Evolutionary conservation across 2,888 invertebrate genomes (phyloP), one percentile per base, ranked within the genome.

Genomic region (Zele albiditarsus): DNA sequence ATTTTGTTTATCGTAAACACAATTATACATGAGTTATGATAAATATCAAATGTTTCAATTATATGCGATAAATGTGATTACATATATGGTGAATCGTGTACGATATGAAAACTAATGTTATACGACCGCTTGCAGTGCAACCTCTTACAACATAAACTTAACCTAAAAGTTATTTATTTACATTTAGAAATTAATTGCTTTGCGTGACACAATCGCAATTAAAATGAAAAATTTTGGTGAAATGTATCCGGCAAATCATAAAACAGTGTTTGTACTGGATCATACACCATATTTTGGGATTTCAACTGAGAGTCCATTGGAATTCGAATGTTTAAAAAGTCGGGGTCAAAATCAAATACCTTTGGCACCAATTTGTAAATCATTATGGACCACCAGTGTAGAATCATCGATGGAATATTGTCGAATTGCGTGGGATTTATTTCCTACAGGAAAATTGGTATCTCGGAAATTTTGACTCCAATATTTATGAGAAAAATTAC

Each of bases 361-460:
- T 0, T 90, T 96, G 60, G 94, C 95, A 6, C 96, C 97, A 1
- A 94, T 98, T 77, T 94, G 94, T 78, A 99, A 99, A 90, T 95
- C 97, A 0, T 89, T 99, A 71, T 99, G 99, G 99, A 98, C 98
- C 0, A 97, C 96, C 85, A 95, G 96, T 80, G 96, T 98, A 0
- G 99, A 99, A 91, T 95, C 97, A 1, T 95, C 97, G 0, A 93
- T 98, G 76, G 99, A 99, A 89, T 99, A 98, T 87, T 97, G 98
- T 84, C 93, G 99, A 28, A 96, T 99, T 82, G 96, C 98, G 0
- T 98, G 97, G 96, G 99, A 99, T 90, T 91, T 99, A n/a, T 98
- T 97, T 91, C 97, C 98, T 0, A 93, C 93, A 76, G 95, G 95
- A 76, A 96, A 97, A 91, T 90, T 97, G 89, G 96, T 96, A 91